Evolutionary conservation across 2,797 vertebrate genomes (phyloP).

Genomic region (Phoxinus dragarum): DNA sequence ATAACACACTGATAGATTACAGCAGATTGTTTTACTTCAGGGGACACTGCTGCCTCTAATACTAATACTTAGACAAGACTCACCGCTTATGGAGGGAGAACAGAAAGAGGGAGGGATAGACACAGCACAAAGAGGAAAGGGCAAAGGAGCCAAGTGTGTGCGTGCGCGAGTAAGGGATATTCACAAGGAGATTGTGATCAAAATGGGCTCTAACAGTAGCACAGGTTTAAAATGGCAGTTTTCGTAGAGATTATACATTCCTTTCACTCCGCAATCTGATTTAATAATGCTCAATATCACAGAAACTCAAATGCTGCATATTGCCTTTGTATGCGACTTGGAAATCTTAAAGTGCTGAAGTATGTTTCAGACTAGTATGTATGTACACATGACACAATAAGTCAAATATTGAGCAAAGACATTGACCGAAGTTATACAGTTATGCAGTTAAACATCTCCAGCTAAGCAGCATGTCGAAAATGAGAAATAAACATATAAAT

Average conservation of each 20-base stretch:
- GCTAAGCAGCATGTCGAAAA: neutral
- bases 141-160: slow-evolving; percentile 51
- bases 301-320: slow-evolving; percentile 52
- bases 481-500: neutral
- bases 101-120: slow-evolving; percentile 45
- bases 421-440: neutral
- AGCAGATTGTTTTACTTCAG: slow-evolving; percentile 94
- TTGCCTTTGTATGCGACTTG: slow-evolving; percentile 51
- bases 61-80: slow-evolving; percentile 82
- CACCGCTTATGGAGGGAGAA: slow-evolving; percentile 64
- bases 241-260: slow-evolving; percentile 59
- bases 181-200: slow-evolving; percentile 58
- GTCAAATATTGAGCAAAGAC: neutral
- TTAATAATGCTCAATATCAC: slow-evolving; percentile 60
- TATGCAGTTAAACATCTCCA: neutral
- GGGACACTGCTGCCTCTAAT: slow-evolving; percentile 84
- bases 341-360: slow-evolving; percentile 55
- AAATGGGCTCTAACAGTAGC: slow-evolving; percentile 58
- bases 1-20: slow-evolving; percentile 96
- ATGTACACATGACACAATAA: neutral
- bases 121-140: slow-evolving; percentile 54
- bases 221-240: slow-evolving; percentile 65
- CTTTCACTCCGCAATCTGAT: slow-evolving; percentile 57
- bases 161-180: slow-evolving; percentile 59
- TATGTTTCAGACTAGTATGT: slow-evolving; percentile 44